Base-by-base conservation (phyloP, 2,888 invertebrate genomes). In the Agriotes lineatus region DNA sequence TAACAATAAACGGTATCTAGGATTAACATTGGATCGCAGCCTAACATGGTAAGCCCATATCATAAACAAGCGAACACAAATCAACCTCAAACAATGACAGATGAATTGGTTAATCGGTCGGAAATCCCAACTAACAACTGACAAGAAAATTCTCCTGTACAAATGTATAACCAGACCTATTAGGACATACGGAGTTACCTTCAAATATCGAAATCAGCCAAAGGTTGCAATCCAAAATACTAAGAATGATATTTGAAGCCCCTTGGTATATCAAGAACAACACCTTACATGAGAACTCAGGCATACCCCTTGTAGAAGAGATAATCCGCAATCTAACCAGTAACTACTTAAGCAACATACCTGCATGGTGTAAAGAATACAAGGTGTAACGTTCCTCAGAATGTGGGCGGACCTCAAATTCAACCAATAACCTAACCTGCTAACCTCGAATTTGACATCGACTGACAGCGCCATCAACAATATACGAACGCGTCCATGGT, bases 251-350 rank as follows among this genome's bases (percentile, higher is more conserved):
- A 4, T 22, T 10, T 16, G 50, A 52, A 22, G 37, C 62, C 6
- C 60, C 60, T 3, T 45, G 48, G 60, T 45, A 60, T 35, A 33
- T 60, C 7, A 35, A n/a, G 5, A 35, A 35, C 10, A 35, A 35
- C 5, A 35, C 35, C n/a, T n/a, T 35, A 10, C 4, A 35, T 10
- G 35, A 35, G 35, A 6, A 35, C 35, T 3, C 35, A 35, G 10
- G 35, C 35, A 35, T 10, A 35, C 35, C 35, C 7, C 2, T 10
- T n/a, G 35, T 10, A 10, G 35, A 35, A 6, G 7, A 35, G 9
- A 2, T 6, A 10, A 35, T 35, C 10, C 35, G 35, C 35, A 35
- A 10, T 10, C 2, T 10, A 35, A 35, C n/a, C 35, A 35, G 10
- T 2, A 35, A n/a, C 2, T 35, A 35, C 35, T 35, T 35, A 35